These are phyloP conservation scores for Hassar affinis DNA, from an alignment of 2,113 vertebrate species.

Conservation along the genomic window DNA sequence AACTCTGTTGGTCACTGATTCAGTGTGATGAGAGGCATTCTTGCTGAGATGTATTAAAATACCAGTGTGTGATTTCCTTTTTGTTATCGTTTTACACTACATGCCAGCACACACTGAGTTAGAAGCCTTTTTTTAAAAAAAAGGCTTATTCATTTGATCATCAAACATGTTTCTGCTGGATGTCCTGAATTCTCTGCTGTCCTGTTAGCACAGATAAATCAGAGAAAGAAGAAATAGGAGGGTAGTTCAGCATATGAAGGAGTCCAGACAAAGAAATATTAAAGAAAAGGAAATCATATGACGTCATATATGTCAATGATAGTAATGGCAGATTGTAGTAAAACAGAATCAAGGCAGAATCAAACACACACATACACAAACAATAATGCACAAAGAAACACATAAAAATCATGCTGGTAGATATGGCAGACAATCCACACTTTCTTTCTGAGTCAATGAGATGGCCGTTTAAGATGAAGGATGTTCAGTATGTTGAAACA, in stretches of 20 bases:
- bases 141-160: constrained; percentile 18
- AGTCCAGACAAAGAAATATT: constrained; percentile 62
- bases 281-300: constrained; percentile 54
- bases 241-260: constrained; percentile 60
- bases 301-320: constrained; percentile 58
- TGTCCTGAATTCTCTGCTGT: constrained; percentile 66
- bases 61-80: neutral
- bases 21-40: constrained; percentile 21
- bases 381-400: constrained; percentile 44
- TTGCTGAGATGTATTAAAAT: constrained; percentile 33
- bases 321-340: constrained; percentile 68
- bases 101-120: constrained; percentile 69
- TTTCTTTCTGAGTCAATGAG: constrained; percentile 81
- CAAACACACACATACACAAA: constrained; percentile 41
- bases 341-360: constrained; percentile 27
- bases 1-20: constrained; percentile 61
- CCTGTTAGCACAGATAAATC: constrained; percentile 50
- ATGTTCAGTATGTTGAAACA: constrained; percentile 60
- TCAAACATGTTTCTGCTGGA: constrained; percentile 56
- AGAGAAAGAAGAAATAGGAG: constrained; percentile 29
- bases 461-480: constrained; percentile 73
- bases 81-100: neutral
- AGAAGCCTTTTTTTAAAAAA: constrained; percentile 29
- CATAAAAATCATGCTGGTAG: constrained; percentile 63
- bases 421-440: constrained; percentile 72